Base-by-base conservation (phyloP, 2,113 vertebrate species). In the Lepus americanus region DNA sequence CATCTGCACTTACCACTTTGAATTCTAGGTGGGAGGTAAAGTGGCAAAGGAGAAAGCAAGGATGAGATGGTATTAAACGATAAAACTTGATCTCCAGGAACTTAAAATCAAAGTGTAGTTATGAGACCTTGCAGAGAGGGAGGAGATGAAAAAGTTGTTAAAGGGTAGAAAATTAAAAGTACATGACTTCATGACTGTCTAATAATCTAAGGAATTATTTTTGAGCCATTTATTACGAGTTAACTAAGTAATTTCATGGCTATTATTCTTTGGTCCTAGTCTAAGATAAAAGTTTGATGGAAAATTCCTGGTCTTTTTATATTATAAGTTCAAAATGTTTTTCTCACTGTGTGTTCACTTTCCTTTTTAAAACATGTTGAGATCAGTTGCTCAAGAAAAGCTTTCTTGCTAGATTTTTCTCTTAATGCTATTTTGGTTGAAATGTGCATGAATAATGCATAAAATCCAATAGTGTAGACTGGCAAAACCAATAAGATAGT, bases 371-470 rank as follows among this genome's bases (percentile, higher is more conserved):
- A 96, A 79, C 67, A 61, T 89, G 79, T 87, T 78, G 80, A 96
- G 92, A 94, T 95, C 53, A 87, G 59, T 81, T 95, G 79, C 89
- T 93, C 29, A 78, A 94, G 70, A 87, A 89, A 95, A 29, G 27
- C 91, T 92, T 93, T 95, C 69, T 90, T 95, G 83, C 55, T 81
- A 33, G 27, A n/a, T 85, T 96, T 96, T 92, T 67, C 51, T 93
- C 66, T 89, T 91, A 74, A 76, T 87, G 51, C 92, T 92, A 74
- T 96, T 96, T 95, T 89, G 49, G 90, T 92, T 87, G 67, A 96
- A 89, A 90, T 96, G 76, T 59, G 10, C 64, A 93, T 97, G 89
- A 92, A 95, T 97, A 94, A 90, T 97, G 70, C 81, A 89, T 95
- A 78, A 70, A 86, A 94, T 87, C 67, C 76, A 86, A 31, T 87